Evolutionary conservation across 64 coral and sea anemone species (phyloP).

Genomic region (Stichodactyla mertensii): DNA sequence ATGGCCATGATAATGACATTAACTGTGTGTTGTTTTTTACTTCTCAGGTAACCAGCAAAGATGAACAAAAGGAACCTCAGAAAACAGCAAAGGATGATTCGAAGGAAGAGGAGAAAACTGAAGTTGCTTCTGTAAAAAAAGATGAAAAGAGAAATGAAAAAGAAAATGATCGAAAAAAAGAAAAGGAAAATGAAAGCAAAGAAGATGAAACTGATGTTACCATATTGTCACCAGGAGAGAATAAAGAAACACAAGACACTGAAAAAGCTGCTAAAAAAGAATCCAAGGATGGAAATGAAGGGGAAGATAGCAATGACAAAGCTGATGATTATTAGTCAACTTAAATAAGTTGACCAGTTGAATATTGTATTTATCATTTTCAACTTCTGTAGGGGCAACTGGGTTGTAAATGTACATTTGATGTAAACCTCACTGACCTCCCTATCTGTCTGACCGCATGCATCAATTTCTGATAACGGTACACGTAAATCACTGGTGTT

Average conservation of each 20-base stretch:
- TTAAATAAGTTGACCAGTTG: too few relatives aligned
- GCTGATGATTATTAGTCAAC: neutral
- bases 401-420: too few relatives aligned
- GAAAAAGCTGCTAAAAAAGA: slow-evolving; percentile 3
- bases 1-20: neutral
- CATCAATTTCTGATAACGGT: too few relatives aligned
- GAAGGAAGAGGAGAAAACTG: neutral
- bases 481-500: too few relatives aligned
- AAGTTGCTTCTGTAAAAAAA: neutral
- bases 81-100: neutral
- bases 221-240: neutral
- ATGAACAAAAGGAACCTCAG: neutral
- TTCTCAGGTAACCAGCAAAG: neutral
- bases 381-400: too few relatives aligned
- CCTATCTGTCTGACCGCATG: too few relatives aligned
- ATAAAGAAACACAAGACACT: neutral
- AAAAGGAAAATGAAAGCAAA: neutral
- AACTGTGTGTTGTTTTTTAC: neutral
- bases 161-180: neutral
- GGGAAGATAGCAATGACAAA: neutral
- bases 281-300: neutral
- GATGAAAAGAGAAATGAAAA: neutral
- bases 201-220: neutral
- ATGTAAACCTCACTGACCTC: too few relatives aligned
- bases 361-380: neutral